Base-by-base conservation (phyloP, 2,888 invertebrate genomes). In the Schrankia costaestrigalis region DNA sequence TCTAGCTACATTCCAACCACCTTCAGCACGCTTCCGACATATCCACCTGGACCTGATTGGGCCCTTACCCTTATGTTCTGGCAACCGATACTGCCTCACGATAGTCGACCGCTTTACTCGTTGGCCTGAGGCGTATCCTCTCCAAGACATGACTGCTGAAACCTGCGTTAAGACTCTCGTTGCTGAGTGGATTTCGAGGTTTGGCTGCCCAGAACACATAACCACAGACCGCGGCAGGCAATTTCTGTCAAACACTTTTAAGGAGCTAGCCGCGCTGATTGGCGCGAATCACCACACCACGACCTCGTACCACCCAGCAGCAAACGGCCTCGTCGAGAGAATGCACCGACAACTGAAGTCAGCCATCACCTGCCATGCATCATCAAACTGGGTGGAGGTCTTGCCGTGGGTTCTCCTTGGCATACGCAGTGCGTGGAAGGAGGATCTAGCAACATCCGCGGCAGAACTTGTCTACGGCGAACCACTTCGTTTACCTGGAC, bases 61-160 rank as follows among this genome's bases (percentile, higher is more conserved):
- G 0, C 61, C 63, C 0, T 27, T 63, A 31, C 48, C 51, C 0
- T 0, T 33, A 1, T 60, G 39, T 10, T 19, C 33, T 15, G 41
- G 36, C 1, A 42, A 33, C 31, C 42, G 41, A 7, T 62, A 58
- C 27, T 58, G 56, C 36, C 47, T 63, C 8, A 63, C 60, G 1
- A 29, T 43, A 6, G 34, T 56, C 23, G 60, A 60, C 42, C 46
- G 70, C 1, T 62, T 58, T 26, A 71, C 77, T 0, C 52, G 75
- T 4, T 78, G 78, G 78, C 65, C 73, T 11, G 46, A 75, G 36
- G 72, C 53, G 0, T n/a, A n/a, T n/a, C n/a, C n/a, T n/a, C n/a
- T n/a, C n/a, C n/a, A n/a, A n/a, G n/a, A n/a, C n/a, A n/a, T 39
- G n/a, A 67, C 70, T 1, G 75, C 73, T 0, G 68, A 63, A 31